Conservation (phyloP, 2,888 invertebrate genomes). For the Drosophila kanekoi region DNA sequence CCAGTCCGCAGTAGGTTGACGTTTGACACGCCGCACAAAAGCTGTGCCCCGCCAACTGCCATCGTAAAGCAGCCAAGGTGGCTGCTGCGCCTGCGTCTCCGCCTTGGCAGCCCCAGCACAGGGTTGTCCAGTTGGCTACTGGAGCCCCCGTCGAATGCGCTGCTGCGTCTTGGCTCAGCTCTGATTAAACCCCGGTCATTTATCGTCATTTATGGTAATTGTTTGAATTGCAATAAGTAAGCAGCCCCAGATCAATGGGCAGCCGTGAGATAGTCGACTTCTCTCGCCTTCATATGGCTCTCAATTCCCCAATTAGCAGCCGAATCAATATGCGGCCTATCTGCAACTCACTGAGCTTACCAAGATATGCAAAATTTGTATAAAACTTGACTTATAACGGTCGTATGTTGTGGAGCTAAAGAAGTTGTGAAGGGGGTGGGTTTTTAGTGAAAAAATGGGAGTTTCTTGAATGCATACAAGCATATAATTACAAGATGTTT, state of each 20-base stretch:
- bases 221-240: slow-evolving; percentile 63
- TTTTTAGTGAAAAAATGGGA: neutral
- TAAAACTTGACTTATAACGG: slow-evolving; percentile 1
- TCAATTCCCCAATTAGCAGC: slow-evolving; percentile 49
- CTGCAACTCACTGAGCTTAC: too few relatives aligned
- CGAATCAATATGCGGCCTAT: slow-evolving; percentile 13
- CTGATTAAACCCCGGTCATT: slow-evolving; percentile 73
- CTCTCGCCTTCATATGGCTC: slow-evolving; percentile 1
- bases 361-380: slow-evolving; percentile 6
- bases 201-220: slow-evolving; percentile 79
- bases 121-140: slow-evolving; percentile 20
- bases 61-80: slow-evolving; percentile 33
- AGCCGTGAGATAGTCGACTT: slow-evolving; percentile 9
- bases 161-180: slow-evolving; percentile 35
- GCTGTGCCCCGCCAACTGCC: slow-evolving; percentile 49
- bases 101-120: slow-evolving; percentile 1
- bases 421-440: neutral
- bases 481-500: too few relatives aligned
- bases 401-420: neutral
- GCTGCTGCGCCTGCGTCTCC: slow-evolving; percentile 62
- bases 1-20: slow-evolving; percentile 55
- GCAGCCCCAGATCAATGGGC: slow-evolving; percentile 40
- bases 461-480: too few relatives aligned
- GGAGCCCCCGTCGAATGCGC: slow-evolving; percentile 12
- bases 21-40: slow-evolving; percentile 67